A percentile compares a stretch with the other conserved stretches of the same genome.
Conservation (phyloP, 1,140 invertebrate genomes). For the Holcopasites calliopsidis region DNA sequence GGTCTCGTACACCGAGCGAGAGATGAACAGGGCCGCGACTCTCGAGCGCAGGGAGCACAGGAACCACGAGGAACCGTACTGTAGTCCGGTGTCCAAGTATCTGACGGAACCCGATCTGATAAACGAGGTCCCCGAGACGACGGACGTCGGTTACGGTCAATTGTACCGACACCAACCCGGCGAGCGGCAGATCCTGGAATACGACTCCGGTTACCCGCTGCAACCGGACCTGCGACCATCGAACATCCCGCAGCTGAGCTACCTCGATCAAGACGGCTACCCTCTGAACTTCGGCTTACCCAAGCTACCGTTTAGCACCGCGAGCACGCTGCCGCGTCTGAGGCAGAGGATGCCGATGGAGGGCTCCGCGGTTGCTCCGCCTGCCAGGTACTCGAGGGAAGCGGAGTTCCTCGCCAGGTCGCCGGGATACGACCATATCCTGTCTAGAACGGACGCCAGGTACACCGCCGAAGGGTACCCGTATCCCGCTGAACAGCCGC, state of each 20-base stretch:
- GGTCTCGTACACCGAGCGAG: slow-evolving; percentile 67
- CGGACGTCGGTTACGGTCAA: slow-evolving; percentile 60
- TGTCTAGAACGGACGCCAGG: slow-evolving; percentile 81
- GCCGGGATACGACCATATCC: slow-evolving; percentile 73
- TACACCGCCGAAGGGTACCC: slow-evolving; percentile 91
- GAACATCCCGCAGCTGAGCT: slow-evolving; percentile 65
- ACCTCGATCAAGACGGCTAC: slow-evolving; percentile 87
- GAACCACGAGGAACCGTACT: slow-evolving; percentile 52
- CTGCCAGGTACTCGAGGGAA: slow-evolving; percentile 83
- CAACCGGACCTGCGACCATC: slow-evolving; percentile 63
- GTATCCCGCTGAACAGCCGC: slow-evolving; percentile 74
- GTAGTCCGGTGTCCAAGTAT: slow-evolving; percentile 69
- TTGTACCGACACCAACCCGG: slow-evolving; percentile 54
- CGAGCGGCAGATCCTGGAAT: slow-evolving; percentile 63
- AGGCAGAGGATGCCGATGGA: slow-evolving; percentile 69
- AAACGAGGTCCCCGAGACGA: slow-evolving; percentile 72
- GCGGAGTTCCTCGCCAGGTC: slow-evolving; percentile 84
- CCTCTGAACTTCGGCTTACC: slow-evolving; percentile 89
- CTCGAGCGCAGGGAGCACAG: slow-evolving; percentile 65
- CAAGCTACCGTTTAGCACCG: slow-evolving; percentile 81
- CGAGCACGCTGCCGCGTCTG: slow-evolving; percentile 79
- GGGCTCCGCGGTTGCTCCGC: slow-evolving; percentile 81
- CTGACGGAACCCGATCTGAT: slow-evolving; percentile 75
- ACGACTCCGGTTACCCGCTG: slow-evolving; percentile 68
- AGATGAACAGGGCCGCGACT: slow-evolving; percentile 64